phyloP scores from a whole-genome alignment of 2,113 vertebrate genomes.

The Scophthalmus maximus region DNA sequence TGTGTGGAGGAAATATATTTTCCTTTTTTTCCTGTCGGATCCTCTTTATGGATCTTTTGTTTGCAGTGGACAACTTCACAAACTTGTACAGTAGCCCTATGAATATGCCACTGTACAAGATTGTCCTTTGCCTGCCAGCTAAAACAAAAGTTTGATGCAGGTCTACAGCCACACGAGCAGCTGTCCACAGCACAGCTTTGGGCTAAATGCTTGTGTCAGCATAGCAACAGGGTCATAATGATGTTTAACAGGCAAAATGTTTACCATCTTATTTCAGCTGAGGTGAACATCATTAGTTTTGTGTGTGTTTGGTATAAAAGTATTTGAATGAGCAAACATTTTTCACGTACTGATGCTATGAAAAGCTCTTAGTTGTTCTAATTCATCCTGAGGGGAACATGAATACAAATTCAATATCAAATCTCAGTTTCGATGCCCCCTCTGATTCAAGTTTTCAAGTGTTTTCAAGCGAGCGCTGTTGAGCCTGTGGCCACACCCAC shows the following conservation, averaged over 20 bases:
- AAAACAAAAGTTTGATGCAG: background rate
- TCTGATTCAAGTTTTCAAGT: background rate
- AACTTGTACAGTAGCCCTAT: background rate
- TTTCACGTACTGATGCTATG: no score
- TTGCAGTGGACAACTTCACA: background rate
- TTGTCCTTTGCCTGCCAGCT: background rate
- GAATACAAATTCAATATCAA: no score
- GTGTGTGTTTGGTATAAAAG: no score
- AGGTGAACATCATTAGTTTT: no score
- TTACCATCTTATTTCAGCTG: background rate
- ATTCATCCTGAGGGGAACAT: no score
- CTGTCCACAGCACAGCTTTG: background rate
- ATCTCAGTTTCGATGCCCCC: no score
- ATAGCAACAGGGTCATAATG: background rate
- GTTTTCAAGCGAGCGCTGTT: background rate
- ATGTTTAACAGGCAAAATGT: background rate
- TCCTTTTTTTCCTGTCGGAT: background rate
- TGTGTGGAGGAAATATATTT: background rate
- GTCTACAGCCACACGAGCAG: background rate
- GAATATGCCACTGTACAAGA: background rate
- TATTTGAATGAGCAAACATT: no score
- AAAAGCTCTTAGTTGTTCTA: no score
- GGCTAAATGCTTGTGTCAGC: background rate
- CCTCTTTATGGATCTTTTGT: no score
- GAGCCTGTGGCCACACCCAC: background rate